Evolutionary conservation across 2,113 vertebrate genomes (phyloP), one percentile per base, ranked within the genome.

Genomic region (Forbesichthys papilliferus): DNA sequence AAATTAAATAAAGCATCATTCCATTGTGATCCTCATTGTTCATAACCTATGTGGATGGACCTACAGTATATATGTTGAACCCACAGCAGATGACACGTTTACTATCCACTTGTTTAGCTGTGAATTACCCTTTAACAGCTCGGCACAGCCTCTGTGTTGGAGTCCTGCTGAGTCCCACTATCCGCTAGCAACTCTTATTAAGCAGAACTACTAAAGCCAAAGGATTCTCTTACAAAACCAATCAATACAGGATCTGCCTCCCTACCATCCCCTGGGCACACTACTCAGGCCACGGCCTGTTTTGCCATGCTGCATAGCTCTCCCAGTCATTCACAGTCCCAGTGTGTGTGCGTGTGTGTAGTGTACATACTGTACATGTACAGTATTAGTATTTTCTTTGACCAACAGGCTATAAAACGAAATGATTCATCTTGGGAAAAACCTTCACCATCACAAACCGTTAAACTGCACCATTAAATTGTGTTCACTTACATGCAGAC

Each of bases 171-270:
- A 87, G 79, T 87, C 81, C 84, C 72, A 68, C 81, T 86, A 82
- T 82, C 75, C 75, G 81, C 80, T 69, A 86, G 77, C 78, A 71
- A 68, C 77, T 86, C 86, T 86, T 85, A 88, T 89, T 88, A 89
- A 89, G 83, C 78, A 87, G 83, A 79, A 74, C 74, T 81, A 86
- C 84, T 86, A 89, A 90, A 86, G 88, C 82, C 66, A 1, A 69
- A 86, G 86, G 89, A 90, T 90, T 90, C 76, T 82, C 87, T 90
- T 89, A 87, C 87, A 82, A 81, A 86, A 88, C 78, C 79, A 89
- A 89, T 90, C 90, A 85, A 91, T 88, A 85, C 34, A 64, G 78
- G 81, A 88, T 78, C 81, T 72, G 83, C 61, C 74, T 75, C 59
- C 58, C 82, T 66, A 34, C 12, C 16, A 52, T 74, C 87, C 82